These are phyloP conservation scores for Camponotus vicinus DNA, from an alignment of 1,140 invertebrate species.

Conservation along the genomic window DNA sequence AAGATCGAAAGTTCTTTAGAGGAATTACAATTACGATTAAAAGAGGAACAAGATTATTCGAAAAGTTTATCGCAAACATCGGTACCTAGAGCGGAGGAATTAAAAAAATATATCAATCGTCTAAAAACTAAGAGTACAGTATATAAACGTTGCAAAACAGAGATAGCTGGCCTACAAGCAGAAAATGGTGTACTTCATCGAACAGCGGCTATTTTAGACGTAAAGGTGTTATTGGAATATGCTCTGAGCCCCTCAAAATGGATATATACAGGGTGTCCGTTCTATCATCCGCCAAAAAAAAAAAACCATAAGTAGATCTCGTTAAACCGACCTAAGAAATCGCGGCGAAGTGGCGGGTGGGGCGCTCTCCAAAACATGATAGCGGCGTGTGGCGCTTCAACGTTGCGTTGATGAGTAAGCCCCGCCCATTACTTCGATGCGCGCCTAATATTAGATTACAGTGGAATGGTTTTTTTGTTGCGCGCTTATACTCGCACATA, in stretches of 20 bases:
- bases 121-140: conserved; percentile 92
- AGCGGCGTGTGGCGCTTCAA: no score
- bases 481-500: no score
- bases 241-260: not conserved
- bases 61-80: conserved; percentile 87
- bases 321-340: no score
- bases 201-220: conserved; percentile 88
- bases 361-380: no score
- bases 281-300: no score
- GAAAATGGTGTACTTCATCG: conserved; percentile 89
- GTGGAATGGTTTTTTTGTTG: no score
- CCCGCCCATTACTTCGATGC: no score
- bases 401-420: no score
- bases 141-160: conserved; percentile 92
- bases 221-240: conserved; percentile 64
- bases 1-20: conserved; percentile 88
- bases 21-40: conserved; percentile 86
- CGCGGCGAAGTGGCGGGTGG: no score
- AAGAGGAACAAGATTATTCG: conserved; percentile 85
- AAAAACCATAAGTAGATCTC: no score
- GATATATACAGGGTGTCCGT: not conserved
- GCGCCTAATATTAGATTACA: no score
- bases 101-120: conserved; percentile 93
- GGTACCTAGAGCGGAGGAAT: conserved; percentile 92
- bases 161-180: conserved; percentile 91